phyloP scores from a whole-genome alignment of 1,140 invertebrate species.

The Mya arenaria region DNA sequence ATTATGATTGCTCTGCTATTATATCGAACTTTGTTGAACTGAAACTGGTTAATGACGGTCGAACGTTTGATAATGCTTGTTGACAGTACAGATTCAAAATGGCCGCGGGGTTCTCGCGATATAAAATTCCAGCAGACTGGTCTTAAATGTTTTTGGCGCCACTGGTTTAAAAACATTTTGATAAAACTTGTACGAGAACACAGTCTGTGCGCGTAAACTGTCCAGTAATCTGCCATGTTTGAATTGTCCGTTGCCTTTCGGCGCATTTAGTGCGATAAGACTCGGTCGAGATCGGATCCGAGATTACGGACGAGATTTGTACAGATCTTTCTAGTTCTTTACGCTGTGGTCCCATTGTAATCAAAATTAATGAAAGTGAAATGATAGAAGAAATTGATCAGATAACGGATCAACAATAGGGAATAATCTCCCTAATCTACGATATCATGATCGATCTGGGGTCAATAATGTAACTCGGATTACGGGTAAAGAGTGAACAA shows the following conservation, averaged over 20 bases:
- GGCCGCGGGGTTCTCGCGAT: slow-evolving; percentile 22
- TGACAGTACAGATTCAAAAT: slow-evolving; percentile 31
- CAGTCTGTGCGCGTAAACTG: slow-evolving; percentile 27
- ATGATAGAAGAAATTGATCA: slow-evolving; percentile 17
- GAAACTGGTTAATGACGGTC: neutral
- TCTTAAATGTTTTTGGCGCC: slow-evolving; percentile 37
- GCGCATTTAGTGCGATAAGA: slow-evolving; percentile 40
- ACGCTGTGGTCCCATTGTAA: slow-evolving; percentile 11
- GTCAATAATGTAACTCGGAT: slow-evolving; percentile 20
- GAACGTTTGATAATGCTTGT: slow-evolving; percentile 43
- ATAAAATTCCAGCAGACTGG: neutral
- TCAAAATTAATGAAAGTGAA: slow-evolving; percentile 47
- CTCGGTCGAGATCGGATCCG: neutral
- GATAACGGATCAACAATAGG: slow-evolving; percentile 24
- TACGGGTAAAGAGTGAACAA: neutral
- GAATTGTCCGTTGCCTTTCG: slow-evolving; percentile 47
- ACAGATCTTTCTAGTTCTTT: neutral
- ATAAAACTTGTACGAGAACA: slow-evolving; percentile 42
- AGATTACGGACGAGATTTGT: slow-evolving; percentile 4
- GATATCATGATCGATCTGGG: slow-evolving; percentile 17
- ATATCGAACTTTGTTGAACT: slow-evolving; percentile 20
- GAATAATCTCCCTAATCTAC: slow-evolving; percentile 39
- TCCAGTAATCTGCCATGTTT: slow-evolving; percentile 44
- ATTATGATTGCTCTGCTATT: slow-evolving; percentile 1
- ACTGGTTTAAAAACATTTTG: slow-evolving; percentile 41